Conservation (phyloP, 2,888 invertebrate genomes). For the Caenorhabditis virilis region DNA sequence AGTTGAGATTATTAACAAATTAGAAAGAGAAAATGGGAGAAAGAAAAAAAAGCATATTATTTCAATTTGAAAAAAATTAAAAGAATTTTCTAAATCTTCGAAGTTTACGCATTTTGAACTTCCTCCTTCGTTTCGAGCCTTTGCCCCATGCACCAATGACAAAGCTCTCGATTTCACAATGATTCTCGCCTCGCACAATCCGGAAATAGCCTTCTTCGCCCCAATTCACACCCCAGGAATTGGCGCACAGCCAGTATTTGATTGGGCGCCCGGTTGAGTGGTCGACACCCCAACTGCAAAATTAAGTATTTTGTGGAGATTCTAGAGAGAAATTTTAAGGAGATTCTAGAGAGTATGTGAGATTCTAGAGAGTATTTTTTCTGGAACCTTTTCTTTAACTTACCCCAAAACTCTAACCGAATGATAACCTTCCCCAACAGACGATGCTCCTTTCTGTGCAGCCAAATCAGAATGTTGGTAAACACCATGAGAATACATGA, state of each 20-base stretch:
- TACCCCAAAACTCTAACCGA: conserved; percentile 86
- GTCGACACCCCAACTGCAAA: conserved; percentile 80
- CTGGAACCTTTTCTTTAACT: conserved; percentile 23
- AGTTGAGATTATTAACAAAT: too few relatives aligned
- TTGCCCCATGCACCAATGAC: conserved; percentile 75
- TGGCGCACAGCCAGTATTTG: conserved; percentile 88
- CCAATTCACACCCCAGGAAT: conserved; percentile 91
- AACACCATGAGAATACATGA: conserved; percentile 81
- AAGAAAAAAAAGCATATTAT: background rate
- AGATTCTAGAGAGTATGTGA: too few relatives aligned
- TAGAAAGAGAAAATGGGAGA: background rate
- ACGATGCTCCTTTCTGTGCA: conserved; percentile 46
- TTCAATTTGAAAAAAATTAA: conserved; percentile 3
- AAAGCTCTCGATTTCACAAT: conserved; percentile 87
- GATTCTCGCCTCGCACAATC: conserved; percentile 82
- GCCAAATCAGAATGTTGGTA: conserved; percentile 74
- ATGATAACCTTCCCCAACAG: conserved; percentile 75
- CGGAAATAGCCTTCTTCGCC: conserved; percentile 89
- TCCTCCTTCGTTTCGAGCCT: conserved; percentile 55
- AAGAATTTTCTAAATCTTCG: conserved; percentile 47
- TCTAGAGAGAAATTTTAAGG: too few relatives aligned
- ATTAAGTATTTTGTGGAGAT: background rate
- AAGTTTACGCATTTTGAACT: conserved; percentile 61
- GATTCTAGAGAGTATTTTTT: too few relatives aligned
- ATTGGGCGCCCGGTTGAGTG: conserved; percentile 72